Conservation (phyloP, 1,140 invertebrate genomes). For the Zaprionus tsacasi region DNA sequence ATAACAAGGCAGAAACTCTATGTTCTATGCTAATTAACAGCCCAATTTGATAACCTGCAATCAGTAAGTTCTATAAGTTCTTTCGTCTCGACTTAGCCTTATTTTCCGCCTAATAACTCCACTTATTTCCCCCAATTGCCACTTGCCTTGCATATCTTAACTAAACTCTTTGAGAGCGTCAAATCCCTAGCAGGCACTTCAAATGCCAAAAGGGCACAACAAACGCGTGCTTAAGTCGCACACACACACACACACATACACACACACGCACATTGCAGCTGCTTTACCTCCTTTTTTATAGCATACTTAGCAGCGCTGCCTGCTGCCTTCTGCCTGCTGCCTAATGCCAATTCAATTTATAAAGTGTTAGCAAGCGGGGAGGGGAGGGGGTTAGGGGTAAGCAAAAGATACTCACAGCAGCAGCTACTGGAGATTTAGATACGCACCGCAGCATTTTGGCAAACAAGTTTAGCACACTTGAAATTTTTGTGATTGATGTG, state of each 20-base stretch:
- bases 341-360: slow-evolving; percentile 81
- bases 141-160: slow-evolving; percentile 14
- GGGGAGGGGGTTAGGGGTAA: too few relatives aligned
- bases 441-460: slow-evolving; percentile 65
- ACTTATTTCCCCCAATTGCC: slow-evolving; percentile 12
- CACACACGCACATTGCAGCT: slow-evolving; percentile 24
- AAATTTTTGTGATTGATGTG: slow-evolving; percentile 82
- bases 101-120: slow-evolving; percentile 14
- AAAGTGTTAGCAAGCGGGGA: slow-evolving; percentile 60
- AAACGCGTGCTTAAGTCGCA: slow-evolving; percentile 54
- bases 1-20: too few relatives aligned
- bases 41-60: slow-evolving; percentile 24
- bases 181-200: slow-evolving; percentile 57
- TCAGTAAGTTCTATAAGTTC: background rate
- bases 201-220: slow-evolving; percentile 64
- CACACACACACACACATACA: slow-evolving; percentile 15
- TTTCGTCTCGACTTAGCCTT: too few relatives aligned
- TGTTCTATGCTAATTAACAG: slow-evolving; percentile 22
- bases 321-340: slow-evolving; percentile 73
- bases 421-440: slow-evolving; percentile 37
- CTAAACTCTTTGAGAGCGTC: slow-evolving; percentile 44
- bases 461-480: slow-evolving; percentile 80
- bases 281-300: slow-evolving; percentile 56
- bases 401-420: slow-evolving; percentile 2
- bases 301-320: slow-evolving; percentile 68